A percentile compares a stretch with the other conserved stretches of the same genome.
Evolutionary conservation across 2,888 invertebrate species (phyloP).

Genomic region (Artemia sinica): DNA sequence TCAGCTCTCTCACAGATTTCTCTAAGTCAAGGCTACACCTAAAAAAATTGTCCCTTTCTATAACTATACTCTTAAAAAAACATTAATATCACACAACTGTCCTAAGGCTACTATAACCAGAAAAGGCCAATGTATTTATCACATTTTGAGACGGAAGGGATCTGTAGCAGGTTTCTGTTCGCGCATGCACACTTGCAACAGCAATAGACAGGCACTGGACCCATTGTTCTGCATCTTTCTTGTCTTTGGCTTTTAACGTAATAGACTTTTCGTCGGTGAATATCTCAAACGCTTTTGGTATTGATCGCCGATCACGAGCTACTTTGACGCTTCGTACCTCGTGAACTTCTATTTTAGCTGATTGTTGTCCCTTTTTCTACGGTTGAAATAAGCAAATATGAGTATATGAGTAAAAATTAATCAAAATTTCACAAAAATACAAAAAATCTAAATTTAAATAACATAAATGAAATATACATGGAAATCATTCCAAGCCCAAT

Average conservation of each 20-base stretch:
- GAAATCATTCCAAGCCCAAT: too few relatives aligned
- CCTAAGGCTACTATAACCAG: background rate
- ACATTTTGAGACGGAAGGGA: background rate
- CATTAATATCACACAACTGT: background rate
- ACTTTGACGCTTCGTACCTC: constrained; percentile 89
- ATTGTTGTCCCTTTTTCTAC: constrained; percentile 51
- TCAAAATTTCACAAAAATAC: too few relatives aligned
- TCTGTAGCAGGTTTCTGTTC: constrained; percentile 23
- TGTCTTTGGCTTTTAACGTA: constrained; percentile 81
- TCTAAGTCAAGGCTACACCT: too few relatives aligned
- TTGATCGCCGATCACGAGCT: constrained; percentile 69
- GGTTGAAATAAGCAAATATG: too few relatives aligned
- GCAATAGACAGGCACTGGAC: constrained; percentile 84
- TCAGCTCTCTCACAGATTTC: too few relatives aligned
- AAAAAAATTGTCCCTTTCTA: too few relatives aligned
- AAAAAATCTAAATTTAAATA: too few relatives aligned
- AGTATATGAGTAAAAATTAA: too few relatives aligned
- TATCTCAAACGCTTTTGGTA: constrained; percentile 90
- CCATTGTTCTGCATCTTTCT: constrained; percentile 88
- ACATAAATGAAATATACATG: too few relatives aligned
- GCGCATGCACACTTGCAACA: constrained; percentile 64
- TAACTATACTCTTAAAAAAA: too few relatives aligned
- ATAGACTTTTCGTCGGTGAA: constrained; percentile 83
- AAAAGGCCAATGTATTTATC: background rate
- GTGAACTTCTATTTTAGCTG: constrained; percentile 58